Evolutionary conservation across 2,113 vertebrate species (phyloP), one percentile per base, ranked within the genome.

Genomic region (Hydropotes inermis): DNA sequence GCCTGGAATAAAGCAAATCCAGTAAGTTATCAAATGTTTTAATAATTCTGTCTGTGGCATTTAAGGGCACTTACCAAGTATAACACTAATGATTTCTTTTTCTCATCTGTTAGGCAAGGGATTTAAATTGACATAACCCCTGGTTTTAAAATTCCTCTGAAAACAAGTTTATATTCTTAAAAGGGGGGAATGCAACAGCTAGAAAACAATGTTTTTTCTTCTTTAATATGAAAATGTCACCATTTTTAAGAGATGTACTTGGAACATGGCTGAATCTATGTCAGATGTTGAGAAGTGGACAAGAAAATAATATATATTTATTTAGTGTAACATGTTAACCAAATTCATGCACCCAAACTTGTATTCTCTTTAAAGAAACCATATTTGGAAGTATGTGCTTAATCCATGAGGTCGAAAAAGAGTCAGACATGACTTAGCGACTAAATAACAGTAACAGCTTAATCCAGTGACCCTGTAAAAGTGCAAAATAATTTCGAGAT

Each of bases 1-100:
- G 97, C 99, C 43, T 99, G 99, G 99, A 99, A 99, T 98, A 99
- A 99, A 98, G 98, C 43, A 10, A 99, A 99, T 93, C 98, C 98
- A 43, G 99, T 99, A 98, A 98, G 99, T 98, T 70, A 33, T 1
- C 14, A 50, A 13, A 81, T 0, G 1, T 33, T 33, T 25, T 81
- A 94, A 91, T 30, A 95, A 55, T 91, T 61, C 9, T 14, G 0
- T 30, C 64, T 87, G 3, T 78, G 70, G 9, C 2, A 39, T 11
- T 52, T 76, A 76, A 55, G 23, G 15, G 23, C 39, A 43, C 6
- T 1, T 78, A 10, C 45, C 12, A 83, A 27, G 28, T 88, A 43
- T 43, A 43, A 43, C 23, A 33, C 13, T 33, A 95, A 85, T 5
- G 3, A n/a, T 85, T 43, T 81, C 85, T 84, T 70, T 92, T 28